A percentile compares a stretch with the other conserved stretches of the same genome.
phyloP scores from a whole-genome alignment of 2,113 vertebrate genomes.

The Ammodytes marinus region DNA sequence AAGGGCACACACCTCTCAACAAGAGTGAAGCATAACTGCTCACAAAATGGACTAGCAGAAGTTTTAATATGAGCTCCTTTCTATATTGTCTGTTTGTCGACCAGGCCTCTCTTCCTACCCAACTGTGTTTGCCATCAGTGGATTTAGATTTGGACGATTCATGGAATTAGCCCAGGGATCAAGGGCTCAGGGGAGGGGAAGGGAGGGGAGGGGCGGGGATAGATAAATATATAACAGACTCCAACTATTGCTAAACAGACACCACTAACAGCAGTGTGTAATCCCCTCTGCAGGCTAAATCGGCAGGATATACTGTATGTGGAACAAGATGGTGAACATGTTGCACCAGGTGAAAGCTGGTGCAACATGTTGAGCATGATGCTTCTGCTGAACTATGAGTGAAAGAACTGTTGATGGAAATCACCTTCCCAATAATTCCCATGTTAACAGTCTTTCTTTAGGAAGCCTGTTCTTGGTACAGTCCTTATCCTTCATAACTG shows the following conservation, averaged over 20 bases:
- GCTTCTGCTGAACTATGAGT: conserved; percentile 2
- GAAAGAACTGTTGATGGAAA: background rate
- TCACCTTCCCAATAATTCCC: background rate
- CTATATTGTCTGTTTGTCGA: background rate
- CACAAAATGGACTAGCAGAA: background rate
- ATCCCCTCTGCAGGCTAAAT: conserved; percentile 61
- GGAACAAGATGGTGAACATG: conserved; percentile 27
- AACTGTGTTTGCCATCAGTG: conserved; percentile 57
- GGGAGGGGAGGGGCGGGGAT: conserved; percentile 44
- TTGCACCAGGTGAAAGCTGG: too few relatives aligned
- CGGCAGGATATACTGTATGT: conserved; percentile 36
- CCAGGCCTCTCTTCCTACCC: background rate
- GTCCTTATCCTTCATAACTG: background rate
- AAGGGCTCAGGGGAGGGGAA: conserved; percentile 73
- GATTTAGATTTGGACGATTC: conserved; percentile 83
- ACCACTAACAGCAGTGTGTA: conserved; percentile 48
- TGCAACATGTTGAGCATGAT: background rate
- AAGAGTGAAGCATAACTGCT: background rate
- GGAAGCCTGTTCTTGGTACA: background rate
- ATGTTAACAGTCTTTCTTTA: background rate
- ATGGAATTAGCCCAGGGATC: conserved; percentile 84
- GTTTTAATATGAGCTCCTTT: conserved; percentile 10
- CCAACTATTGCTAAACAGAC: conserved; percentile 65
- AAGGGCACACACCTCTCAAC: conserved; percentile 29
- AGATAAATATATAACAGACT: conserved; percentile 61